Base-by-base conservation (phyloP, 1,140 invertebrate species). In the Macrobrachium rosenbergii region DNA sequence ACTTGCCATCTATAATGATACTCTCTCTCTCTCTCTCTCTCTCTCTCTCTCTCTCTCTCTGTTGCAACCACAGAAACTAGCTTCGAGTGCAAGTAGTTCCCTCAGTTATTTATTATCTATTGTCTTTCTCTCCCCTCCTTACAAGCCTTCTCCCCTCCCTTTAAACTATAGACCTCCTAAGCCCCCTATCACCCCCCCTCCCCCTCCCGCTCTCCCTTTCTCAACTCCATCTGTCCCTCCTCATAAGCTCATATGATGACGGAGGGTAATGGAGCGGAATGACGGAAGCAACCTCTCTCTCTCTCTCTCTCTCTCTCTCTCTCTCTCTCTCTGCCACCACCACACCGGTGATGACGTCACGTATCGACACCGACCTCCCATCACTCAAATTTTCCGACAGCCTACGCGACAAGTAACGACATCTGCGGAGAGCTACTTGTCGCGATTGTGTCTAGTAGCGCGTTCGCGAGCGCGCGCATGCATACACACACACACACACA, bases 231-330 rank as follows among this genome's bases (percentile, higher is more conserved):
- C 21, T 19, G 21, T 28, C 67, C 67, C 67, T 23, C 14, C 67
- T 28, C 7, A 23, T 69, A 23, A 11, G 11, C 67, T 19, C 28
- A 7, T 72, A 17, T 16, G 12, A 37, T 23, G 2, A 23, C 69
- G 69, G n/a, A 10, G 78, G 79, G 60, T 81, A 81, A 81, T 81
- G 79, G 79, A 14, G 79, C 43, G 79, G 79, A 81, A 69, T 81
- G 79, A 67, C 63, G 79, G 43, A 43, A 52, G 52, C 52, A 52
- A 52, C 52, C 7, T 52, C 52, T 12, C 52, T 52, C 52, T 12
- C 7, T 52, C 52, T 52, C 8, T 8, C 52, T 52, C 52, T 12
- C 8, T 52, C 52, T 52, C 52, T 52, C 52, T 12, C 52, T 12
- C 8, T 8, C 52, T 52, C 52, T 12, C 8, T 52, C 52, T 52